Base-by-base conservation (phyloP, 2,888 invertebrate species). In the Hirtodrosophila confusa region DNA sequence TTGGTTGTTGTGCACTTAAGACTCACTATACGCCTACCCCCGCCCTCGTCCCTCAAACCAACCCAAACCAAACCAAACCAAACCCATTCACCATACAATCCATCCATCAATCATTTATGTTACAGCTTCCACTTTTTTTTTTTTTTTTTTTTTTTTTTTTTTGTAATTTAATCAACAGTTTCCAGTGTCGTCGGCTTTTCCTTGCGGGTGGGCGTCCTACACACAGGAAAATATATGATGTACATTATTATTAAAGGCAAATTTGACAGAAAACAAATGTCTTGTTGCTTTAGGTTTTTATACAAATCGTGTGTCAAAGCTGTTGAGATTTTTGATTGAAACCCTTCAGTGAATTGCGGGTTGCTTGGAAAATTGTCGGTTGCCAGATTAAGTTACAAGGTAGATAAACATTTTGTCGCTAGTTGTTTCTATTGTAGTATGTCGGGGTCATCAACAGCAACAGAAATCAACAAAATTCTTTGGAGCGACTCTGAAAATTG, bases 261-360 rank as follows among this genome's bases (percentile, higher is more conserved):
- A 85, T 82, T 78, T 84, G 84, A 86, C 84, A 85, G 86, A 82
- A 87, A 85, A 87, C 84, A 87, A 82, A 87, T 86, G 88, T 84
- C 85, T 75, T 56, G 49, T 57, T 47, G 48, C 53, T 49, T 66
- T 27, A 49, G 31, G 50, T 61, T 53, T 65, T 48, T 44, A 44
- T 44, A 78, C 79, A 78, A 82, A 70, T 78, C 76, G 70, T 66
- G 62, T 61, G 72, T 83, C 77, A 78, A 69, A 74, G 64, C 53
- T 61, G 82, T 68, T 78, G 70, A 84, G 64, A 68, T 63, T 69
- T 65, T 75, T 75, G 61, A 65, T 73, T 70, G 67, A 78, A 78
- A 65, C 70, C 74, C 85, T 68, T 74, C 40, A 61, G 43, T 12
- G 57, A 44, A 63, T 39, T 39, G 36, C 50, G 40, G 35, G 56